These are phyloP conservation scores for Rugalucina vietnamica DNA, from an alignment of 2,888 invertebrate genomes.

Conservation along the genomic window DNA sequence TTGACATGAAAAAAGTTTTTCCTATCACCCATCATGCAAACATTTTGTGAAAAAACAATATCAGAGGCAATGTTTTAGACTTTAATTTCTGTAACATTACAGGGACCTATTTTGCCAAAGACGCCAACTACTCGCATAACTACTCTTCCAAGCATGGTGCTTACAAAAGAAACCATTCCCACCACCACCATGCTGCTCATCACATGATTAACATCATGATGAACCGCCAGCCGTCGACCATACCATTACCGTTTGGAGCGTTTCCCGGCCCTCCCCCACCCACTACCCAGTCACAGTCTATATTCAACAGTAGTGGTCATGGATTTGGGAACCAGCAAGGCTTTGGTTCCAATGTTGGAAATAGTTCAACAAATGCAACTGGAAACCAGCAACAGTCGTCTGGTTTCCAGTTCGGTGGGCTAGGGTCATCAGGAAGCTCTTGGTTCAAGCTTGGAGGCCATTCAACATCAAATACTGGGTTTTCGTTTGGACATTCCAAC, in stretches of 20 bases:
- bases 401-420: neutral
- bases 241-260: no score
- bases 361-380: no score
- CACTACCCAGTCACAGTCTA: no score
- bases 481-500: neutral
- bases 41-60: neutral
- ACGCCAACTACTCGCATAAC: conserved; percentile 60
- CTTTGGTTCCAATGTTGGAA: no score
- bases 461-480: neutral
- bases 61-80: neutral
- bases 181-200: no score
- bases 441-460: neutral
- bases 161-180: neutral
- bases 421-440: neutral
- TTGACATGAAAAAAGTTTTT: neutral
- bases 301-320: no score
- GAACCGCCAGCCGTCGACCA: no score
- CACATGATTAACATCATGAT: no score
- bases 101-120: conserved; percentile 69
- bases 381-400: neutral
- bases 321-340: no score
- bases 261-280: no score
- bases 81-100: neutral
- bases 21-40: neutral
- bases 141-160: conserved; percentile 29